Base-by-base conservation (phyloP, 1,140 invertebrate species). In the Drosophila pectinifera region DNA sequence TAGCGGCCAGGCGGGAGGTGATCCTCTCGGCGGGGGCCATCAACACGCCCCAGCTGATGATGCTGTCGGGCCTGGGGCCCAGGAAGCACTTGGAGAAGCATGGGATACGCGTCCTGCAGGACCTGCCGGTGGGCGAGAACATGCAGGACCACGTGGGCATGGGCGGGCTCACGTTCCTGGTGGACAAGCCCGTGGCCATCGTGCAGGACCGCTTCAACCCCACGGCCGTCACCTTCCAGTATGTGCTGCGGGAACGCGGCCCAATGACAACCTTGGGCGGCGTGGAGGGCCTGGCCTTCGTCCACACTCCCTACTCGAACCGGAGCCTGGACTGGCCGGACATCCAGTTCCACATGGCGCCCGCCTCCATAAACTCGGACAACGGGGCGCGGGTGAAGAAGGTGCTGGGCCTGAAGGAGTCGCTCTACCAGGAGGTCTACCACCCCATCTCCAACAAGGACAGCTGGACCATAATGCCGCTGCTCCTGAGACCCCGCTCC, bases 11-110 rank as follows among this genome's bases (percentile, higher is more conserved):
- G 49, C 95, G 96, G 83, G 96, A 97, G 92, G 94, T 97, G 0
- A 95, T 97, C 31, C 72, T 97, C 6, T 96, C 96, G 1, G 96
- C 96, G 1, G 97, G 97, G 0, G 94, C 96, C 0, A 96, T 98
- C 6, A 96, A 96, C 55, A 95, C 94, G 18, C 95, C 97, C 0
- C 96, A 97, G 73, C 90, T 98, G 31, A 91, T 98, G 51, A 97
- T 98, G 97, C 85, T 98, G 0, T 98, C 97, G 0, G 97, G 97
- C 0, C 94, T 98, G 43, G 97, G 97, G 1, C 97, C 97, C 0
- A 93, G 93, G 34, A 93, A 95, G 5, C 96, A 98, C 72, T 93
- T 98, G 8, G 91, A 93, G 43, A 92, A 95, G 38, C 91, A 96
- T 16, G 95, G 95, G 5, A 96, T 98, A 38, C 94, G 94, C 8